Conservation (phyloP, 1,140 invertebrate species). For the Cydia amplana region DNA sequence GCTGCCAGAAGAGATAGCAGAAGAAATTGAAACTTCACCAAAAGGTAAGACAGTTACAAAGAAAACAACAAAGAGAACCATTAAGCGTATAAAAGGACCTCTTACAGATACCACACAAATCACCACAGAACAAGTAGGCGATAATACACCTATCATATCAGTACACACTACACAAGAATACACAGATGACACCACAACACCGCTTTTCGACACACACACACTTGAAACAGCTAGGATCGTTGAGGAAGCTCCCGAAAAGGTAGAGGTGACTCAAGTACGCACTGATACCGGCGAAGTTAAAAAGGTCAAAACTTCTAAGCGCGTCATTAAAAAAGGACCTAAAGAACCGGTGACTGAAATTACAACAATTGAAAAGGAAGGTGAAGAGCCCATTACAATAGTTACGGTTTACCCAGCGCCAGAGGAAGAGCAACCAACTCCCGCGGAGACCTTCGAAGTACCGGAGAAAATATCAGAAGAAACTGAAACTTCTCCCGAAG, state of each 20-base stretch:
- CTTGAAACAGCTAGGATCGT: conserved; percentile 34
- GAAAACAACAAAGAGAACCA: too few relatives aligned
- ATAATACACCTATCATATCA: neutral
- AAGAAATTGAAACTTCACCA: too few relatives aligned
- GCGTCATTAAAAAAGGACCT: conserved; percentile 44
- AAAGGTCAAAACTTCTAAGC: conserved; percentile 36
- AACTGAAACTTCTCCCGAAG: conserved; percentile 35
- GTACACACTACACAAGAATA: neutral
- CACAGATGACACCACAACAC: conserved; percentile 11
- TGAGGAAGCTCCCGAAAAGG: conserved; percentile 37
- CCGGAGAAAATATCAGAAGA: conserved; percentile 26
- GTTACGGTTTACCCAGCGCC: neutral
- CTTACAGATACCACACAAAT: conserved; percentile 28
- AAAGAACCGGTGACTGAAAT: conserved; percentile 42
- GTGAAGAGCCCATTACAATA: conserved; percentile 22
- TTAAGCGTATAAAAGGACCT: too few relatives aligned
- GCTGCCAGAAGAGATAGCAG: too few relatives aligned
- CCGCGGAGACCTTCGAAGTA: neutral
- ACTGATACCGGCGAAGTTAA: conserved; percentile 1
- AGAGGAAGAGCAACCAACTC: neutral
- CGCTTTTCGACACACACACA: neutral
- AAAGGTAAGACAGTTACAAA: too few relatives aligned
- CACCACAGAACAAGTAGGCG: conserved; percentile 36
- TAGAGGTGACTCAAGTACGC: conserved; percentile 34
- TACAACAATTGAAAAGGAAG: conserved; percentile 31